A percentile compares a stretch with the other conserved stretches of the same genome.
Conservation (phyloP, 2,888 invertebrate genomes). For the Eucera pruinosa region DNA sequence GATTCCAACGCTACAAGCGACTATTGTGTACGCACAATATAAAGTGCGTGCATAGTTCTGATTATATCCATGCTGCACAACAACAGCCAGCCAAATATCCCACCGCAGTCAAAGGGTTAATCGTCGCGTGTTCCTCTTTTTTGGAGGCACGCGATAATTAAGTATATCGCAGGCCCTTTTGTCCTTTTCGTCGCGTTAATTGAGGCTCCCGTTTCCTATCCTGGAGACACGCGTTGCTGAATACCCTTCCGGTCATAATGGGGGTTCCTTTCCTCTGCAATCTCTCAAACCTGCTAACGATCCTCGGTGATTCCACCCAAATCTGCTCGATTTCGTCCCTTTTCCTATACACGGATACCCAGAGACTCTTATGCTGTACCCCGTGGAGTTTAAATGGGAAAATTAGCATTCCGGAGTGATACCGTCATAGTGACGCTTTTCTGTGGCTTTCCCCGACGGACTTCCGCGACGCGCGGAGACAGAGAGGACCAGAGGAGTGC, state of each 20-base stretch:
- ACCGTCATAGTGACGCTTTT: slow-evolving; percentile 6
- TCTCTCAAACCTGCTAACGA: slow-evolving; percentile 26
- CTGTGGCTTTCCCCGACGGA: slow-evolving; percentile 56
- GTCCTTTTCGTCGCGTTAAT: slow-evolving; percentile 50
- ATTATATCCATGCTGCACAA: too few species aligned
- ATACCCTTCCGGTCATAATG: slow-evolving; percentile 74
- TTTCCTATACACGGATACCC: too few species aligned
- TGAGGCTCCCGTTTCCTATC: slow-evolving; percentile 60
- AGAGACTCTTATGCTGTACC: background rate
- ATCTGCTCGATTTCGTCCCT: background rate
- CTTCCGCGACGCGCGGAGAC: slow-evolving; percentile 62
- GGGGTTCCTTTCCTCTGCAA: slow-evolving; percentile 30
- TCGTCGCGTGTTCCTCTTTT: slow-evolving; percentile 33
- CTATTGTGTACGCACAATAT: too few species aligned
- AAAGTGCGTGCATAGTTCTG: too few species aligned
- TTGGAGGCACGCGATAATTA: slow-evolving; percentile 52
- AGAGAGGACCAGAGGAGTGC: slow-evolving; percentile 23
- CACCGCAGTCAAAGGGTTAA: too few species aligned
- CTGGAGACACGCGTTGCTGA: slow-evolving; percentile 78
- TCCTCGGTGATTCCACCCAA: background rate
- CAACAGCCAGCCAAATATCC: too few species aligned
- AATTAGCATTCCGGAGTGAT: background rate
- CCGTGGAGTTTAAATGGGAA: background rate
- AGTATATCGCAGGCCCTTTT: slow-evolving; percentile 53
- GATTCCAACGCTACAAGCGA: too few species aligned